A percentile compares a stretch with the other conserved stretches of the same genome.
Conservation (phyloP, 2,797 vertebrate species). For the Gallinago solitaria region DNA sequence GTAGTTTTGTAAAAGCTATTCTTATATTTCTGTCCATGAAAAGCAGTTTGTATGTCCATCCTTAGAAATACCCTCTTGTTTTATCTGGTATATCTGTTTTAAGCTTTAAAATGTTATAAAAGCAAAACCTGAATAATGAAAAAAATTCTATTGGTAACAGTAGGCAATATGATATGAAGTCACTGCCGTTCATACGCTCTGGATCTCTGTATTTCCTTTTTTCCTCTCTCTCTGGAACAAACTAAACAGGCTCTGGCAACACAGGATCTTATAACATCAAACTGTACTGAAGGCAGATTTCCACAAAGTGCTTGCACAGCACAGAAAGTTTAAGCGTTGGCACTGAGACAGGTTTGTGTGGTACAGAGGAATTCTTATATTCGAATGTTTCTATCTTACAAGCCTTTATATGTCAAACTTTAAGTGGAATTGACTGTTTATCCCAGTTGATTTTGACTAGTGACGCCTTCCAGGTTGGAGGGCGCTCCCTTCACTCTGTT, state of each 20-base stretch:
- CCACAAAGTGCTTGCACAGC: constrained; percentile 73
- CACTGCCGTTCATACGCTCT: neutral
- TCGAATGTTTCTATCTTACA: constrained; percentile 63
- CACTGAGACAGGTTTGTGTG: constrained; percentile 63
- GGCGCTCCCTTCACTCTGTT: constrained; percentile 69
- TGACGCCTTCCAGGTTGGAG: constrained; percentile 73
- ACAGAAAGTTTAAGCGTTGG: constrained; percentile 72
- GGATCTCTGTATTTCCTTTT: constrained; percentile 36
- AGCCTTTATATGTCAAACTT: constrained; percentile 69
- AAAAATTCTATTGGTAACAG: neutral
- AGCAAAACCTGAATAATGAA: neutral
- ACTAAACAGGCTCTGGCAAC: constrained; percentile 63
- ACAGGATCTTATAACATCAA: constrained; percentile 51
- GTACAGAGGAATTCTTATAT: constrained; percentile 67
- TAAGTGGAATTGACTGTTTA: constrained; percentile 74
- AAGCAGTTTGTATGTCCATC: neutral
- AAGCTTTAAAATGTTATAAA: neutral
- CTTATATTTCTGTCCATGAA: neutral
- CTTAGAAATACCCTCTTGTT: neutral
- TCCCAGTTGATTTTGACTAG: constrained; percentile 68
- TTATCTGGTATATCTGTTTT: neutral
- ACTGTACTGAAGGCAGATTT: constrained; percentile 69
- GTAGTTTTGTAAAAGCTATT: neutral
- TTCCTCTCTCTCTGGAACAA: constrained; percentile 39
- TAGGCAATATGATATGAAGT: neutral